Evolutionary conservation across 2,113 vertebrate genomes (phyloP), one percentile per base, ranked within the genome.

Genomic region (Strix uralensis): DNA sequence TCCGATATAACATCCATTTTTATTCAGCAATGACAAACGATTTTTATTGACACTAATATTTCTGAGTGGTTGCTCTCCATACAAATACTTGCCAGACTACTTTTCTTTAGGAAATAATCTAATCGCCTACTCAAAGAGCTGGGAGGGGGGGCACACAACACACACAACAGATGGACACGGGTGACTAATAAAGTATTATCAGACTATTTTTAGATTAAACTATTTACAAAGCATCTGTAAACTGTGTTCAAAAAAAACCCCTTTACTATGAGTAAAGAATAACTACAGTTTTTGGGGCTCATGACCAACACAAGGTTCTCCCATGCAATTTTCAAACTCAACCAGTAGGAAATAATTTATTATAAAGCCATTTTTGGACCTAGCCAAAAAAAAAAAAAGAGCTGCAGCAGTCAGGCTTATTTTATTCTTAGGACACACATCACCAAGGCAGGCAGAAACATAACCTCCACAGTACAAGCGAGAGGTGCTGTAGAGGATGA

Each of bases 171-270:
- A 93, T 73, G 87, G 87, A 79, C 81, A 90, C 1, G 40, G 36
- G 47, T 88, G 87, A 93, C 81, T 82, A 91, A 88, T 80, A 67
- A 96, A 90, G 67, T 30, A 73, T 81, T 71, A 87, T 44, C 78
- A 18, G 20, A 57, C 81, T 95, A 87, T 93, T 88, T 93, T 96
- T 77, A 93, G 90, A 90, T 58, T 62, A 66, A 94, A 93, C 61
- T 85, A 80, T 71, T 81, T 54, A 72, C 36, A 83, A 90, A 95
- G 79, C 74, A 84, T 66, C 77, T 59, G 61, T 52, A 94, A 94
- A 61, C 78, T n/a, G 34, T 11, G 46, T 30, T 73, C 36, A 88
- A 49, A 88, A 90, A 57, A 44, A 44, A 36, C 36, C 44, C 44
- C 84, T 80, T 89, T 52, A 69, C 57, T 79, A 13, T 4, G 19